Evolutionary conservation across 2,797 vertebrate genomes (phyloP), one percentile per base, ranked within the genome.

Genomic region (Atherinosoma microstoma): DNA sequence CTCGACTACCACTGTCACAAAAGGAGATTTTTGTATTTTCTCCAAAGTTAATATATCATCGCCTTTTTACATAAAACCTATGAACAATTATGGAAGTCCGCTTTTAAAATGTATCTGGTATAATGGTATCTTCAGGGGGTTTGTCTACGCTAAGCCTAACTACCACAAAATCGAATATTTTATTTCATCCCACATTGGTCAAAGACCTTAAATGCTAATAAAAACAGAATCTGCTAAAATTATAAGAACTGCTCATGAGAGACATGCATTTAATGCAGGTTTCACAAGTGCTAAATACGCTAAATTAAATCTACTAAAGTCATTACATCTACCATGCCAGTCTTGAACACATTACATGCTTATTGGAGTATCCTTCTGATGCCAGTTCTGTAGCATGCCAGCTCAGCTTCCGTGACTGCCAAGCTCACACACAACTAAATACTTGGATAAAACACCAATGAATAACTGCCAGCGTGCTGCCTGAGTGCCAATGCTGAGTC

Each of bases 321-420:
- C 4, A 62, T 58, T 72, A 64, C 34, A 54, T 63, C 70, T 56
- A 53, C 32, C 29, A 38, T 36, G 30, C 12, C 47, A 68, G 64
- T 38, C 73, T 76, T 61, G 60, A 74, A 74, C 58, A 69, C 67
- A 79, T 83, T 71, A 73, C 71, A 78, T 18, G 29, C 67, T 66
- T 75, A 64, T 73, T 70, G 40, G 42, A 81, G 47, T 16, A 7
- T 69, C 24, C 66, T 42, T 75, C 27, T 54, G 62, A 63, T 69
- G 86, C 51, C 83, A 87, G 51, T 24, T 54, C 51, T 56, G 67
- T 73, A 84, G 57, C 53, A 11, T 62, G 78, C 64, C 76, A 82
- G 53, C 57, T 42, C 63, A 29, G 75, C 70, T 36, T 74, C 61
- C 27, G 20, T 29, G 53, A 56, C 67, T 58, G 77, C 78, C 69